Conservation (phyloP, 2,888 invertebrate species). For the Pterobdella sp. region DNA sequence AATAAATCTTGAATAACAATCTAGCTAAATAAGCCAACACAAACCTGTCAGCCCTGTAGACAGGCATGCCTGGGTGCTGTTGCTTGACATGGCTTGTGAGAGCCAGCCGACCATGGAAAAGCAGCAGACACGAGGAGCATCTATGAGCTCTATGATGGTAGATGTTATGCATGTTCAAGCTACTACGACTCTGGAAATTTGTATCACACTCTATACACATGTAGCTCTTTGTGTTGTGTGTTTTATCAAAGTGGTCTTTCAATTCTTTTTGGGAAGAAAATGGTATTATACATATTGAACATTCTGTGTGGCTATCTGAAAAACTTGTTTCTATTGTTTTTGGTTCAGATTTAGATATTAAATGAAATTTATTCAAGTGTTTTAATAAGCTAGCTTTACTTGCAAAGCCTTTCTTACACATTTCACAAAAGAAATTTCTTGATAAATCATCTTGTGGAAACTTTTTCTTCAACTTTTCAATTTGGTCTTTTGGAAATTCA, state of each 20-base stretch:
- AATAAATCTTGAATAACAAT: no score
- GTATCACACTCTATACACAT: conserved; percentile 21
- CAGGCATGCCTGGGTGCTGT: conserved; percentile 25
- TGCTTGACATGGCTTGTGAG: conserved; percentile 25
- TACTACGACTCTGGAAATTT: conserved; percentile 2
- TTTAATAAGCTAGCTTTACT: neutral
- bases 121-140: conserved; percentile 21
- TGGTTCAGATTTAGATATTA: neutral
- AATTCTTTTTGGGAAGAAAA: conserved; percentile 15
- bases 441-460: neutral
- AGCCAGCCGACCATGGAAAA: conserved; percentile 22
- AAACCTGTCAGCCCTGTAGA: conserved; percentile 27
- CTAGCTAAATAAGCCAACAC: no score
- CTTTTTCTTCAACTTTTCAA: neutral
- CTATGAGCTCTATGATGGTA: conserved; percentile 23
- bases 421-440: neutral
- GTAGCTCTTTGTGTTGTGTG: conserved; percentile 7
- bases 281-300: conserved; percentile 2
- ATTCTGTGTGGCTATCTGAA: neutral
- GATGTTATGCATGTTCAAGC: conserved; percentile 22
- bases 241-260: neutral
- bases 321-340: neutral
- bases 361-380: conserved; percentile 7
- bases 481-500: neutral
- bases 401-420: conserved; percentile 7